phyloP scores from a whole-genome alignment of 2,888 invertebrate genomes.

The Cataglyphis rosenhaueri region DNA sequence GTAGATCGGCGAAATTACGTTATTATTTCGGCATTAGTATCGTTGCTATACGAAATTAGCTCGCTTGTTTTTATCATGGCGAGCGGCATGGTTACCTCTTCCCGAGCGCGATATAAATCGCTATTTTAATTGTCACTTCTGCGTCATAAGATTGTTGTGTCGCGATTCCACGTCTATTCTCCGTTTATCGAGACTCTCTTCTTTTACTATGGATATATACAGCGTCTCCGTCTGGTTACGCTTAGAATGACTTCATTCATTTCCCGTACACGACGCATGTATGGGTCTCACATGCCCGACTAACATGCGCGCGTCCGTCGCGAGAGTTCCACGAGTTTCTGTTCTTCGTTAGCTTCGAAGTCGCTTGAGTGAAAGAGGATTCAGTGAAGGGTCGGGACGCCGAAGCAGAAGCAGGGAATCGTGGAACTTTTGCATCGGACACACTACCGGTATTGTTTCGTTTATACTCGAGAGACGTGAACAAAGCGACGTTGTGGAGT shows the following conservation, averaged over 20 bases:
- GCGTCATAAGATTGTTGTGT: background rate
- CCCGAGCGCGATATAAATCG: background rate
- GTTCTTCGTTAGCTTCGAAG: constrained; percentile 77
- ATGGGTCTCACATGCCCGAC: constrained; percentile 42
- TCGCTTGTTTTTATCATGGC: constrained; percentile 16
- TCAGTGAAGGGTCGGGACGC: constrained; percentile 66
- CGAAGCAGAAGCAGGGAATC: constrained; percentile 62
- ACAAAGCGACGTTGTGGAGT: constrained; percentile 75
- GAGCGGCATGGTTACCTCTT: background rate
- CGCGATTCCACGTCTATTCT: background rate
- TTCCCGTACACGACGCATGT: constrained; percentile 63
- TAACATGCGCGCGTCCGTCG: constrained; percentile 65
- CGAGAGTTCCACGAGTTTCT: constrained; percentile 74
- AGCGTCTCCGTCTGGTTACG: constrained; percentile 1
- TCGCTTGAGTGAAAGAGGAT: constrained; percentile 75
- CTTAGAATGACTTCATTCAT: constrained; percentile 73
- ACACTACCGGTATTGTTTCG: constrained; percentile 77
- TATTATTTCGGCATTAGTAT: constrained; percentile 43
- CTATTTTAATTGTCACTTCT: constrained; percentile 26
- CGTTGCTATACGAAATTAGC: background rate
- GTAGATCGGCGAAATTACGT: constrained; percentile 5
- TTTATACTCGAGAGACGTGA: constrained; percentile 65
- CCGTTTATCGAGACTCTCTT: constrained; percentile 30
- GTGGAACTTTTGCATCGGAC: constrained; percentile 76
- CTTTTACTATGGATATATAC: constrained; percentile 20